Evolutionary conservation across 2,888 invertebrate genomes (phyloP), one percentile per base, ranked within the genome.

Genomic region (Cryptocheilus praepositus): DNA sequence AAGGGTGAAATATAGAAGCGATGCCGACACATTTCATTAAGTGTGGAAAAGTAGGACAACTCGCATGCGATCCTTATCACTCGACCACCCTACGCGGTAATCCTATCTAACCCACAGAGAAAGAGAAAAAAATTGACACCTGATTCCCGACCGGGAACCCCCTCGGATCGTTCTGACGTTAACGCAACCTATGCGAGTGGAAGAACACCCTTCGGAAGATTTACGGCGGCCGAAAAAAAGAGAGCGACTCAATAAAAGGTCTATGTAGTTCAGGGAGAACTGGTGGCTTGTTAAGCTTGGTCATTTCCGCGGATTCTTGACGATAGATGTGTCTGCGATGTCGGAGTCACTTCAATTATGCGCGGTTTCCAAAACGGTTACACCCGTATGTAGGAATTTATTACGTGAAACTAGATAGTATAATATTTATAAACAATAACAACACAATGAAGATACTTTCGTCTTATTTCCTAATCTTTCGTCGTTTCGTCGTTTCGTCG

Each of bases 221-320:
- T 56, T 21, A 4, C 43, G 21, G 15, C 0, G 56, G 15, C 13
- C 43, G 36, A 43, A 44, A 8, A 1, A 36, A 36, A 11, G 28
- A 54, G 56, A 56, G 21, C 21, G 13, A 16, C 46, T 54, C 55
- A 61, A 58, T 58, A 58, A 64, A 57, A 58, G 36, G 72, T 69
- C 70, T 65, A 68, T 72, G 73, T 76, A 72, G 74, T 76, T 73
- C 72, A 67, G 46, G 60, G 63, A 53, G 58, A 74, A 58, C 72
- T 69, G 61, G 69, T 61, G 57, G 49, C 58, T 65, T 28, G 67
- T 67, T 51, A 55, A 64, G 68, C 63, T 18, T 51, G 58, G 61
- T 63, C 53, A 46, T 51, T 51, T 28, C 21, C 59, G 19, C 19
- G 54, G 54, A 54, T 18, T 13, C 54, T 64, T 49, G n/a, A 49